Evolutionary conservation across 2,797 vertebrate species (phyloP).

Genomic region (Intellagama lesueurii): DNA sequence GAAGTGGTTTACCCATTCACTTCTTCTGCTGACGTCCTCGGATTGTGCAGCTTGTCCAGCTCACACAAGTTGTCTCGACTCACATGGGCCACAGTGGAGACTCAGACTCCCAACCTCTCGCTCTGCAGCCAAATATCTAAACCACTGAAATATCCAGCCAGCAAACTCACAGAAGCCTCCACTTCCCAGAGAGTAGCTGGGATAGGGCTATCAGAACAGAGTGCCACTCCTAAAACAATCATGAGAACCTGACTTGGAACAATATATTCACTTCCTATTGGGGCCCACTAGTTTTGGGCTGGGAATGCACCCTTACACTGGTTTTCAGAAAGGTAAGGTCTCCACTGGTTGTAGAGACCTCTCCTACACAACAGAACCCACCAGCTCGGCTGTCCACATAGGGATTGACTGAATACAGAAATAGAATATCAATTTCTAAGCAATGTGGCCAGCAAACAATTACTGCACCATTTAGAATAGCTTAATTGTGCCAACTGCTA

Average conservation of each 20-base stretch:
- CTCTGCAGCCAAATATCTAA: too few relatives aligned
- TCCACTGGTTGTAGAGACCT: neutral
- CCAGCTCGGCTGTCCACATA: neutral
- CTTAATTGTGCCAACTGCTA: neutral
- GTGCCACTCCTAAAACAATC: neutral
- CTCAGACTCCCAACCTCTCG: too few relatives aligned
- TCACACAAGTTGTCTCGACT: too few relatives aligned
- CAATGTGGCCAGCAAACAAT: neutral
- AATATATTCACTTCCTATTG: neutral
- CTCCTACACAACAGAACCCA: neutral
- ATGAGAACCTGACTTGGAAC: neutral
- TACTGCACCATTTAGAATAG: slow-evolving; percentile 1
- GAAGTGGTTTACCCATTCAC: too few relatives aligned
- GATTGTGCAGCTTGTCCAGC: too few relatives aligned
- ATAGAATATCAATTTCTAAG: neutral
- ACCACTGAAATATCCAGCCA: too few relatives aligned
- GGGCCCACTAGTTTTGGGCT: neutral
- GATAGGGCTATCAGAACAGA: too few relatives aligned
- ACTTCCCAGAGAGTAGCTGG: neutral
- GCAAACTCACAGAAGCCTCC: too few relatives aligned
- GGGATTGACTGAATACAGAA: neutral
- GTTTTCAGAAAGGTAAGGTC: neutral
- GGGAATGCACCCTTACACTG: neutral
- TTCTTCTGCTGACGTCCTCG: too few relatives aligned
- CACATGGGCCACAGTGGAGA: too few relatives aligned